Conservation (phyloP, 1,140 invertebrate species). For the Scaptomyza montana region DNA sequence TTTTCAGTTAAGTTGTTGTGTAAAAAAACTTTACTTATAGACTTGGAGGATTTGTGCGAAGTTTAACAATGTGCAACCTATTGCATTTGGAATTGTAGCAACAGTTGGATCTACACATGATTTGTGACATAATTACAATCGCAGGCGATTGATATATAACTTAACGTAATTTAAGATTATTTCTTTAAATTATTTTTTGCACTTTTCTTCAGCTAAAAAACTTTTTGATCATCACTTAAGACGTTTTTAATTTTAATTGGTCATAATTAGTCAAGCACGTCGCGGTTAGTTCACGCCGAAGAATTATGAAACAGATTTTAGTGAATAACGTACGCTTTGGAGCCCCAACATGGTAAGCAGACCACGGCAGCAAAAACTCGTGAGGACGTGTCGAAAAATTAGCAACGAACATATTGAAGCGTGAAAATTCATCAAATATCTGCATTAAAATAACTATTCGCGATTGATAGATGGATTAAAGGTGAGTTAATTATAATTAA, state of each 20-base stretch:
- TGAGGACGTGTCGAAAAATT: conserved; percentile 59
- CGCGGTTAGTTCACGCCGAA: conserved; percentile 23
- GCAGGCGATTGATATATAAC: background rate
- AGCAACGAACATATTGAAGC: conserved; percentile 43
- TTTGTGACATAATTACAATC: conserved; percentile 6
- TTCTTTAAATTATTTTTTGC: background rate
- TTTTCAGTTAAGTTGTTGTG: conserved; percentile 12
- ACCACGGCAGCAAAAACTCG: conserved; percentile 16
- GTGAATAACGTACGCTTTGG: conserved; percentile 12
- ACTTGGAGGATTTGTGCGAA: background rate
- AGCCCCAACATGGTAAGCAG: conserved; percentile 3
- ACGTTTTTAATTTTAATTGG: conserved; percentile 34
- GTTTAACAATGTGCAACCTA: conserved; percentile 3
- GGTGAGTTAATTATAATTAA: conserved; percentile 8
- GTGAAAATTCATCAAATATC: conserved; percentile 41
- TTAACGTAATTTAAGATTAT: too few species aligned
- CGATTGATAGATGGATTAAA: conserved; percentile 60
- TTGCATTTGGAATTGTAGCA: conserved; percentile 13
- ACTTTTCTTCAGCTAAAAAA: background rate
- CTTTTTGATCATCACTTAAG: background rate
- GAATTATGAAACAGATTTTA: conserved; percentile 43
- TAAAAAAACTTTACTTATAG: background rate
- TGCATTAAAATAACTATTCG: conserved; percentile 28
- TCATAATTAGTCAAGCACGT: conserved; percentile 65
- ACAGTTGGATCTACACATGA: background rate